phyloP scores from a whole-genome alignment of 2,797 vertebrate species.

The Helarctos malayanus region DNA sequence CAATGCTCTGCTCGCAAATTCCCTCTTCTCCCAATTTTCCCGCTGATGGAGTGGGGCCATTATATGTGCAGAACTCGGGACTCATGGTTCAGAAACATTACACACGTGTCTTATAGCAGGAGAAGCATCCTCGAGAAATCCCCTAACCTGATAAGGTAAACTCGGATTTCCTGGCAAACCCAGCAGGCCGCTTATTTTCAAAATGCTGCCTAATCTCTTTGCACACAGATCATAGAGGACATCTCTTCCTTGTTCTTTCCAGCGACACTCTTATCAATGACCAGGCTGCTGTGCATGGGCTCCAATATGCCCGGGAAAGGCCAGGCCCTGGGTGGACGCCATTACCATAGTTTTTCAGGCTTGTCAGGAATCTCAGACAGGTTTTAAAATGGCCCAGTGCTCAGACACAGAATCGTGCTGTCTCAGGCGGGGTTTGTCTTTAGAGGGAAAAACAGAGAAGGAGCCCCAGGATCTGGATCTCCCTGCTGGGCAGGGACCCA shows the following conservation, averaged over 20 bases:
- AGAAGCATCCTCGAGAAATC: neutral
- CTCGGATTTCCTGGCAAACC: neutral
- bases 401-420: too few relatives aligned
- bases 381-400: neutral
- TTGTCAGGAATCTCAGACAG: neutral
- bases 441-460: neutral
- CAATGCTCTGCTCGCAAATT: too few relatives aligned
- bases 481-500: neutral
- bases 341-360: rapidly evolving
- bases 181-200: neutral
- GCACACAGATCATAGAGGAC: neutral
- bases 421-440: neutral
- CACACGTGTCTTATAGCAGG: neutral
- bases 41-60: rapidly evolving
- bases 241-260: neutral
- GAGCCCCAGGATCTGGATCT: neutral
- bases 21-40: neutral
- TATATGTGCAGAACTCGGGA: rapidly evolving
- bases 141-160: too few relatives aligned
- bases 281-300: neutral
- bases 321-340: neutral
- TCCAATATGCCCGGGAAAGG: too few relatives aligned
- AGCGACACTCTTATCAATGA: neutral
- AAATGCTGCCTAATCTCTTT: neutral
- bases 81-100: neutral